phyloP scores from a whole-genome alignment of 1,140 invertebrate species.

The Drosophila repletoides region DNA sequence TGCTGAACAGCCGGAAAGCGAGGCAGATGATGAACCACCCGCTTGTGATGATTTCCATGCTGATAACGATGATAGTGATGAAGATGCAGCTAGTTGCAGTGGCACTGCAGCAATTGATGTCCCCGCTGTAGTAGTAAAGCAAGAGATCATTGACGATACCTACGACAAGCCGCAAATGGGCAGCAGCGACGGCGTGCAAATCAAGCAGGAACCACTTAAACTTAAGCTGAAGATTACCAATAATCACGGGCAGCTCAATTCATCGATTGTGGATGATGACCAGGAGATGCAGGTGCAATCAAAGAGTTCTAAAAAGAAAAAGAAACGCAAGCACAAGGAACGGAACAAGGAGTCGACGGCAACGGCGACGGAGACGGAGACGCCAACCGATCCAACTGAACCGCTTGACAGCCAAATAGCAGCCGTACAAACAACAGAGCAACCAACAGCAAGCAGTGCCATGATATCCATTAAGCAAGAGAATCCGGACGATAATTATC shows the following conservation, averaged over 20 bases:
- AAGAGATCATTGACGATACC: constrained; percentile 41
- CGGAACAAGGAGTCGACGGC: constrained; percentile 34
- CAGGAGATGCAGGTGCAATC: constrained; percentile 28
- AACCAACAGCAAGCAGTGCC: neutral
- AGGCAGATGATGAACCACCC: constrained; percentile 16
- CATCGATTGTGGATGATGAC: constrained; percentile 67
- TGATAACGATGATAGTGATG: constrained; percentile 50
- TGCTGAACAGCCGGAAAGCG: constrained; percentile 22
- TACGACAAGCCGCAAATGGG: constrained; percentile 11
- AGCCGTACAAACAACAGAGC: neutral
- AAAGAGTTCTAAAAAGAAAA: constrained; percentile 71
- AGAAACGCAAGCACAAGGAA: constrained; percentile 69
- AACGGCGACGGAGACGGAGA: neutral
- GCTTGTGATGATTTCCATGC: constrained; percentile 44
- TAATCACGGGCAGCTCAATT: constrained; percentile 76
- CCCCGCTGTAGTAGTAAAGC: constrained; percentile 32
- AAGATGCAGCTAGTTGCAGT: constrained; percentile 9
- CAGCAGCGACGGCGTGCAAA: constrained; percentile 11
- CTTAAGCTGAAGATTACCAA: constrained; percentile 78
- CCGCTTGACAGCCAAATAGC: neutral
- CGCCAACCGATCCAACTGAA: neutral
- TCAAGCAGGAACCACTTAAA: constrained; percentile 63
- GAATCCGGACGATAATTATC: constrained; percentile 30
- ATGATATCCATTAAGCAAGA: constrained; percentile 60
- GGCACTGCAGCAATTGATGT: neutral